phyloP scores from a whole-genome alignment of 92 coral and sea anemone species.

The Phenganax subtilis region DNA sequence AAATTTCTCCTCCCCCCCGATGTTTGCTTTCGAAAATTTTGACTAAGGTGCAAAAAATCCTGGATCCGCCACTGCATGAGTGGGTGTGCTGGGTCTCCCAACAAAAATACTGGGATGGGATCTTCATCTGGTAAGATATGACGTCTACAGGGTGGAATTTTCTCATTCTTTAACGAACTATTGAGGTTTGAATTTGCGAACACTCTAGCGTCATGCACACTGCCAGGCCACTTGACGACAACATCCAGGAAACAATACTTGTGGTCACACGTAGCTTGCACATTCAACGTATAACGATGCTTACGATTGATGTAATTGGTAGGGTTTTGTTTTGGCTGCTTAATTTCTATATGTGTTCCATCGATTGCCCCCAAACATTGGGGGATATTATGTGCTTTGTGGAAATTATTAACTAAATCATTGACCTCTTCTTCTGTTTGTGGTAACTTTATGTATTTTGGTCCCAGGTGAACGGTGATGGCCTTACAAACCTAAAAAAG shows the following conservation, averaged over 20 bases:
- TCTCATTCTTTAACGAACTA: constrained; percentile 26
- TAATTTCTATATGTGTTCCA: constrained; percentile 36
- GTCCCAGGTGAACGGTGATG: constrained; percentile 33
- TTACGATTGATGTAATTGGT: constrained; percentile 29
- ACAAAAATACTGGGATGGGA: constrained; percentile 26
- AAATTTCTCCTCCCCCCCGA: no score
- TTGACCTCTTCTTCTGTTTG: constrained; percentile 31
- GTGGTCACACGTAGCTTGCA: constrained; percentile 39
- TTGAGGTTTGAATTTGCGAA: constrained; percentile 39
- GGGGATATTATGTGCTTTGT: constrained; percentile 21
- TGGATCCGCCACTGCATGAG: no score
- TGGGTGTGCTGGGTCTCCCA: constrained; percentile 42
- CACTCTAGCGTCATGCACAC: constrained; percentile 44
- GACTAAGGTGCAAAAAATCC: no score
- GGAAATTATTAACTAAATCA: constrained; percentile 36
- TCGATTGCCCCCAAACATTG: constrained; percentile 39
- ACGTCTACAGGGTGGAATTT: constrained; percentile 30
- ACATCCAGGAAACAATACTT: constrained; percentile 41
- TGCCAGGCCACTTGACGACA: constrained; percentile 42
- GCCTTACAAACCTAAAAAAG: background rate
- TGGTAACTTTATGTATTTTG: constrained; percentile 40
- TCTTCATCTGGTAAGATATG: constrained; percentile 33
- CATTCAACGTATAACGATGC: constrained; percentile 26
- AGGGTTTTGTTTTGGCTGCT: constrained; percentile 25
- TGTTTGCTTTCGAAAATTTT: no score